A percentile compares a stretch with the other conserved stretches of the same genome.
phyloP scores from a whole-genome alignment of 2,888 invertebrate genomes.

The Dynastes maya region DNA sequence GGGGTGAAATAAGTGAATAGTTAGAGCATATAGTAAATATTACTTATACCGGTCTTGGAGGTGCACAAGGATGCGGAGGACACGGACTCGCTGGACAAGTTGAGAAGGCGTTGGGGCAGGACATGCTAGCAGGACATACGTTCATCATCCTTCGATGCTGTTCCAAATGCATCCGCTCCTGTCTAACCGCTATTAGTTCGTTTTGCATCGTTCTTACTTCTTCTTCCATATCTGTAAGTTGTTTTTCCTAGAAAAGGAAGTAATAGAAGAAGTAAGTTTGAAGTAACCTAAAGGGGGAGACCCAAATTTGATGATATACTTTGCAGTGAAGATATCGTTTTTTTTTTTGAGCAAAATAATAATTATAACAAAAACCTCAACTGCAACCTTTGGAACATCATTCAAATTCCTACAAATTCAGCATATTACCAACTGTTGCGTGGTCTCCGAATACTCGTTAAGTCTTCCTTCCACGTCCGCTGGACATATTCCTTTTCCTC shows the following conservation, averaged over 20 bases:
- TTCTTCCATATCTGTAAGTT: conserved; percentile 74
- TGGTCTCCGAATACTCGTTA: conserved; percentile 69
- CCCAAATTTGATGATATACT: no score
- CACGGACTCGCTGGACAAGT: conserved; percentile 52
- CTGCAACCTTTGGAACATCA: no score
- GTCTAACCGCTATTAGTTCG: conserved; percentile 72
- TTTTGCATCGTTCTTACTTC: conserved; percentile 75
- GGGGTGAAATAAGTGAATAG: background rate
- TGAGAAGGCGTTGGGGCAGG: conserved; percentile 51
- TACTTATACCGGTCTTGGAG: conserved; percentile 15
- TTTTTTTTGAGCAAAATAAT: no score
- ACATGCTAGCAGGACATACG: conserved; percentile 60
- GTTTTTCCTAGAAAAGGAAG: conserved; percentile 72
- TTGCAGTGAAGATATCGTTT: no score
- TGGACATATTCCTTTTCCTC: conserved; percentile 68
- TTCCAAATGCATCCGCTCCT: conserved; percentile 72
- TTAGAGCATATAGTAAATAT: background rate
- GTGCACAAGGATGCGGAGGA: conserved; percentile 38
- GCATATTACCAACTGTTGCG: conserved; percentile 67
- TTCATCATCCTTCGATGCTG: conserved; percentile 66
- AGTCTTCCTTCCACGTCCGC: conserved; percentile 70
- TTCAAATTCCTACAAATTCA: background rate
- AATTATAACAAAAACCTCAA: background rate
- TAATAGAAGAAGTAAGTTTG: background rate
- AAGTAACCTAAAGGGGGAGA: no score